A percentile compares a stretch with the other conserved stretches of the same genome.
These are phyloP conservation scores for Drosophila kambysellisi DNA, from an alignment of 2,888 invertebrate species.

Conservation along the genomic window DNA sequence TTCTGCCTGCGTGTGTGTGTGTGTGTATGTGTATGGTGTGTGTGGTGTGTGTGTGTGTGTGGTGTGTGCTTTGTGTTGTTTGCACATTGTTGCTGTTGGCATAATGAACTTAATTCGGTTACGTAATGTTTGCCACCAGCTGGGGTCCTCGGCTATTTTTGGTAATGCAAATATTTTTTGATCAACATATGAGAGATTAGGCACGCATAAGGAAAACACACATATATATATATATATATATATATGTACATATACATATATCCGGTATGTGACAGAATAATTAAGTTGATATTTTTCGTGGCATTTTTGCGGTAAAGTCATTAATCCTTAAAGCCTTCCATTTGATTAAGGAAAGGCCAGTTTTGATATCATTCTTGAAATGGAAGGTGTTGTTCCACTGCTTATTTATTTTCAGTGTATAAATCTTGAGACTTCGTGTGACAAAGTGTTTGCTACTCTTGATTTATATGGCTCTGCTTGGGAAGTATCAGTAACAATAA, in stretches of 20 bases:
- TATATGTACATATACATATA: not conserved
- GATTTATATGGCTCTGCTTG: not conserved
- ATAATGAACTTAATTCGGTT: constrained; percentile 72
- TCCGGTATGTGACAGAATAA: constrained; percentile 6
- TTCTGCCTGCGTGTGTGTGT: constrained; percentile 20
- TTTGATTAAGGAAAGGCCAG: not conserved
- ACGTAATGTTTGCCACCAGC: constrained; percentile 50
- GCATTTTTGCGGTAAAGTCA: not conserved
- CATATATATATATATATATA: too few relatives aligned
- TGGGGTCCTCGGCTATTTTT: constrained; percentile 24
- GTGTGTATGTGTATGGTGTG: constrained; percentile 13
- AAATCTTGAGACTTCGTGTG: not conserved
- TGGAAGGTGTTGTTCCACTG: not conserved
- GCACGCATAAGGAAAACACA: not conserved
- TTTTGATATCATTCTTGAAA: not conserved
- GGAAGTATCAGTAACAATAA: not conserved
- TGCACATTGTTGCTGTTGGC: constrained; percentile 21
- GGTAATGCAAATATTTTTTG: constrained; percentile 49
- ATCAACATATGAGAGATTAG: constrained; percentile 62
- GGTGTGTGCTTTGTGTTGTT: constrained; percentile 18
- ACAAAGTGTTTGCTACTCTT: not conserved
- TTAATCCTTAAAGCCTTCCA: not conserved
- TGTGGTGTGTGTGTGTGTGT: constrained; percentile 5
- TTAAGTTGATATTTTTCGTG: constrained; percentile 18
- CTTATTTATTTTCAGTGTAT: not conserved